These are phyloP conservation scores for Leucoraja erinaceus DNA, from an alignment of 2,113 vertebrate genomes.

Conservation along the genomic window DNA sequence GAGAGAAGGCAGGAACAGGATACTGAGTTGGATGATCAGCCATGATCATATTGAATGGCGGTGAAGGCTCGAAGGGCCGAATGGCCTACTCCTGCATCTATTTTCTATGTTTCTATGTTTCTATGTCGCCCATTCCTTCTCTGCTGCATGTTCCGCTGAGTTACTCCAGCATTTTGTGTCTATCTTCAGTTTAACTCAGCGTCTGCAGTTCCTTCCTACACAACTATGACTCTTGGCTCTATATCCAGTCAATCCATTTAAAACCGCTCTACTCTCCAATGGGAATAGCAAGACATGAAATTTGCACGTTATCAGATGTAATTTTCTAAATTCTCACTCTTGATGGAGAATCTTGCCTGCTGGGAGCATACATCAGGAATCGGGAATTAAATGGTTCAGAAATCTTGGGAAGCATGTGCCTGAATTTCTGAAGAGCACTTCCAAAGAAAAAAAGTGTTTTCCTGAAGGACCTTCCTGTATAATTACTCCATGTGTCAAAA, in stretches of 20 bases:
- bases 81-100: no score
- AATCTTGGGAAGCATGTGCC: background rate
- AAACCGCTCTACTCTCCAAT: background rate
- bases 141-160: no score
- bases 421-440: background rate
- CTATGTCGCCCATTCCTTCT: no score
- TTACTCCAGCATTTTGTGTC: no score
- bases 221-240: no score
- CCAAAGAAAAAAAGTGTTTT: background rate
- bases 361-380: background rate
- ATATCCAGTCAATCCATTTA: background rate
- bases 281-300: background rate
- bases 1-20: no score
- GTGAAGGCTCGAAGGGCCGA: no score
- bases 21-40: no score
- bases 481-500: constrained; percentile 1
- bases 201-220: no score
- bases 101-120: no score
- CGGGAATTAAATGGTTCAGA: background rate
- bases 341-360: background rate
- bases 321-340: background rate
- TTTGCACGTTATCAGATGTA: background rate
- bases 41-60: no score
- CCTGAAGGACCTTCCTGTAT: background rate
- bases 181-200: no score